Evolutionary conservation across 2,888 invertebrate genomes (phyloP), one percentile per base, ranked within the genome.

Genomic region (Lomographa bimaculata): DNA sequence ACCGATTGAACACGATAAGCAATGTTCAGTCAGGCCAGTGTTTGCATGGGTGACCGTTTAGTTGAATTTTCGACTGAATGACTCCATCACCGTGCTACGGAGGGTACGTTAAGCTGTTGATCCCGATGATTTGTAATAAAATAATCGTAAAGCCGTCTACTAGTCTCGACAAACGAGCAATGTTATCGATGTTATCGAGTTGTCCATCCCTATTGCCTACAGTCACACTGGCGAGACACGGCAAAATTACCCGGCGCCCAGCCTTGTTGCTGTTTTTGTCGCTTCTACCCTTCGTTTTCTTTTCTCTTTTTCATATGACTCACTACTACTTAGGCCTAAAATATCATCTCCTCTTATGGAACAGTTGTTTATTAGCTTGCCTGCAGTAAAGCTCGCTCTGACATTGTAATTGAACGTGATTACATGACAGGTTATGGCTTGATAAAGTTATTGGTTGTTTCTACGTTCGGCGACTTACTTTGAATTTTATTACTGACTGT

Each of bases 191-290:
- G n/a, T n/a, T n/a, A n/a, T n/a, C n/a, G n/a, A n/a, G n/a, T n/a
- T n/a, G n/a, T n/a, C n/a, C 42, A 42, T 32, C 42, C 36, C 36
- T 28, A 16, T 6, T 30, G 11, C 16, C n/a, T 17, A 12, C 6
- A 18, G 27, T 64, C 71, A 58, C 58, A 67, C 60, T 60, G 58
- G 44, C 29, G 26, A 66, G 67, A 58, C 68, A 67, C 69, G 63
- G 70, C 73, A 69, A 85, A 84, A 81, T 86, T 82, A 78, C 59
- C 82, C 71, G 87, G 87, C 87, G 87, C 87, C 86, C 69, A 67
- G 49, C 41, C 44, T 48, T 49, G 68, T 69, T 77, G 63, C 68
- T 83, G 26, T 78, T 84, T 79, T 77, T 80, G 72, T 70, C 62
- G 68, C 64, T 64, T 71, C 71, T 64, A 53, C 57, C 62, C 57